A percentile compares a stretch with the other conserved stretches of the same genome.
These are phyloP conservation scores for Acanthococcus lagerstroemiae DNA, from an alignment of 2,888 invertebrate genomes.

Conservation along the genomic window DNA sequence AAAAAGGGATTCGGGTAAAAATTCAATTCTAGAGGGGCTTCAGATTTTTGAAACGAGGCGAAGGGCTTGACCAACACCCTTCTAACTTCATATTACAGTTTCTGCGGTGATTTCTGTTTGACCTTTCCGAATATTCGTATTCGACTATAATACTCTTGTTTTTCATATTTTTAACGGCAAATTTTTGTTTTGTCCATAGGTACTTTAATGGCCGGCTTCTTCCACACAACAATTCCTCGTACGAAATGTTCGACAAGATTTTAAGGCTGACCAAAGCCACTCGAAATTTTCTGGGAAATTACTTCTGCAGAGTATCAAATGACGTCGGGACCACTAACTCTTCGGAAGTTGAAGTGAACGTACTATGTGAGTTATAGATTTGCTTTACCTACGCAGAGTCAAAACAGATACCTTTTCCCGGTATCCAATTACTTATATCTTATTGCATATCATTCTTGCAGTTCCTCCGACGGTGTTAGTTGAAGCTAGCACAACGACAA, in stretches of 20 bases:
- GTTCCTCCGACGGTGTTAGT: constrained; percentile 17
- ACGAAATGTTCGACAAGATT: constrained; percentile 5
- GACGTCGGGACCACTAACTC: constrained; percentile 11
- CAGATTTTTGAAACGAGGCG: no score
- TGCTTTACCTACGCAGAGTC: neutral
- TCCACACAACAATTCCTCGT: neutral
- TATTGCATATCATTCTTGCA: neutral
- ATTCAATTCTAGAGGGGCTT: no score
- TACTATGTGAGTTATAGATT: constrained; percentile 4
- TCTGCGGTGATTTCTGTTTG: no score
- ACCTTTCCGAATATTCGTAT: no score
- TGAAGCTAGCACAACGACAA: neutral
- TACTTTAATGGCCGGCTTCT: constrained; percentile 9
- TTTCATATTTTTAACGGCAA: no score
- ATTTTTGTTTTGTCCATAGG: constrained; percentile 1
- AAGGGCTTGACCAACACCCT: no score
- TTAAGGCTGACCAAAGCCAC: constrained; percentile 9
- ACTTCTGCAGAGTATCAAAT: constrained; percentile 12
- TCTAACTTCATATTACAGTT: no score
- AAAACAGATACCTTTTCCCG: no score
- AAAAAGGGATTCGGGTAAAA: no score
- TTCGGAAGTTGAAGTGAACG: constrained; percentile 2
- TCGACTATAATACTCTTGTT: no score
- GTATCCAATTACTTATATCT: neutral
- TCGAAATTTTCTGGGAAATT: constrained; percentile 4